Evolutionary conservation across 2,888 invertebrate genomes (phyloP), one percentile per base, ranked within the genome.

Genomic region (Platypus cylindrus): DNA sequence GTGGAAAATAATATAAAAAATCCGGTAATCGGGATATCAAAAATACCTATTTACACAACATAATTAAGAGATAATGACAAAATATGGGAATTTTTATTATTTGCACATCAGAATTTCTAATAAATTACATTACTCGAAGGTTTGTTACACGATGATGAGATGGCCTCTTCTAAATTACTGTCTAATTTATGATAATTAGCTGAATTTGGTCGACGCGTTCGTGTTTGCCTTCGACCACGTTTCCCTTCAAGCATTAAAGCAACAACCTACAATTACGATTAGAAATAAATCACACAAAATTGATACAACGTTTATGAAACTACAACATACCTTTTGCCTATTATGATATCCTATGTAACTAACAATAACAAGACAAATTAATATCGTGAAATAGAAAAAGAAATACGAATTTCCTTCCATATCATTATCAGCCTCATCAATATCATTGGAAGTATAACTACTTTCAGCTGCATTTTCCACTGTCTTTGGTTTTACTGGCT

Each of bases 181-280:
- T 77, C 75, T 36, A 78, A 60, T 52, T 76, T 76, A 35, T 72
- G 67, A 51, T 77, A 77, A 48, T 66, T 71, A 1, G 75, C 71
- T 2, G 73, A 71, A 49, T 70, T 72, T 25, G 73, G 71, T 41
- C 75, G 62, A 42, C 71, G 59, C 52, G 47, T 56, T 52, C 52
- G 61, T 48, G 50, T 62, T 48, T 35, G 63, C 56, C 57, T 62
- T 52, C 54, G 56, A 30, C 58, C 58, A 36, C 52, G 49, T 37
- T 70, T 59, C 14, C 77, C 75, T 59, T 78, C 78, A 22, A 78
- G 55, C 29, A 75, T 58, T 37, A 77, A 62, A 1, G 75, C 78
- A 37, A 78, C 53, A 38, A 78, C 68, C 74, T 78, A 51, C 12
- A 60, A n/a, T n/a, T n/a, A n/a, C n/a, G n/a, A n/a, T n/a, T n/a